These are phyloP conservation scores for Nothocercus julius DNA, from an alignment of 2,113 vertebrate species.

Conservation along the genomic window DNA sequence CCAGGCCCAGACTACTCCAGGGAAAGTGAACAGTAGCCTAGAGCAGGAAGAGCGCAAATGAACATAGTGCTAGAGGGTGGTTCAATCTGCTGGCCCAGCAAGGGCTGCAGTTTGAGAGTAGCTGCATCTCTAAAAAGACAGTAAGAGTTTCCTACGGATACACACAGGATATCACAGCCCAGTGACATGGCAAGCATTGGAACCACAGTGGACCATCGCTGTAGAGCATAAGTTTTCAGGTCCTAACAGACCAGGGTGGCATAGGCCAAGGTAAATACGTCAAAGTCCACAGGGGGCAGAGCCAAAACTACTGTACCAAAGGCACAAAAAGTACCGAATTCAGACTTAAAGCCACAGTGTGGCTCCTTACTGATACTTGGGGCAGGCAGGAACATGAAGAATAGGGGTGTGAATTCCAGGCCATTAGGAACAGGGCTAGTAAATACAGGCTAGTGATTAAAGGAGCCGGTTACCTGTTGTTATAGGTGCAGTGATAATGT, in stretches of 20 bases:
- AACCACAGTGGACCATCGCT: not conserved
- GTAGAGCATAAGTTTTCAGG: not conserved
- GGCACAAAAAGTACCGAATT: not conserved
- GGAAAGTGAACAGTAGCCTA: not conserved
- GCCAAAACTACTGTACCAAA: not conserved
- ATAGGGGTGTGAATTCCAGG: not conserved
- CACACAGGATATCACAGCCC: not conserved
- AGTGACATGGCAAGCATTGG: not conserved
- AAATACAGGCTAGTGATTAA: not conserved
- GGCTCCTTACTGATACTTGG: not conserved
- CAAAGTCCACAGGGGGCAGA: not conserved
- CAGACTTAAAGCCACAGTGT: not conserved
- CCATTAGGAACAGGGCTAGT: not conserved
- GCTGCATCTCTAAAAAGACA: not conserved
- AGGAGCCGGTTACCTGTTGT: not conserved
- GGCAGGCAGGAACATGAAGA: not conserved
- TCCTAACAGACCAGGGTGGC: not conserved
- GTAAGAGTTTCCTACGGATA: not conserved
- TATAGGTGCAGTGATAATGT: not conserved
- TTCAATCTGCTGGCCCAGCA: not conserved
- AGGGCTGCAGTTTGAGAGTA: not conserved
- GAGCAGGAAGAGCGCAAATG: not conserved
- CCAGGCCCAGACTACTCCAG: fast-evolving
- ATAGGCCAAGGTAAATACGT: not conserved
- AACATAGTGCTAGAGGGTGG: fast-evolving